Conservation (phyloP, 2,888 invertebrate species). For the Coenonympha arcania region DNA sequence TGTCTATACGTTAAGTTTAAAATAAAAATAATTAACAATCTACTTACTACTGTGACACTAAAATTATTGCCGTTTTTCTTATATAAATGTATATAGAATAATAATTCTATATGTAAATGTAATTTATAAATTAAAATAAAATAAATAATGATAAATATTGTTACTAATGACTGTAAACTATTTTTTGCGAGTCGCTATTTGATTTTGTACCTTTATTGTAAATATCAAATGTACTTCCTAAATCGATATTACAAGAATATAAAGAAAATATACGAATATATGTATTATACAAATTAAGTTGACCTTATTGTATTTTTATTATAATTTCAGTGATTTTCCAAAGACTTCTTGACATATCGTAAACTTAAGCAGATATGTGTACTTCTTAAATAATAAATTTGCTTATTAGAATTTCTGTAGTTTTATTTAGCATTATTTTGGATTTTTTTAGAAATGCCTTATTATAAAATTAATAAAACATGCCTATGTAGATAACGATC, state of each 20-base stretch:
- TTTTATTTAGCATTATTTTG: not conserved
- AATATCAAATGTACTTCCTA: conserved; percentile 30
- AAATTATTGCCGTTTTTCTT: conserved; percentile 35
- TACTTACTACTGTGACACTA: conserved; percentile 30
- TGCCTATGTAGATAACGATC: too few relatives aligned
- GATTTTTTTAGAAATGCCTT: not conserved
- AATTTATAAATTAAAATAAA: conserved; percentile 20
- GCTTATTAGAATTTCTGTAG: conserved; percentile 53
- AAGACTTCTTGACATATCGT: conserved; percentile 72
- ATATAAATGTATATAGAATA: conserved; percentile 34
- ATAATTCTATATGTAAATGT: conserved; percentile 23
- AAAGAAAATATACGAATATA: conserved; percentile 1
- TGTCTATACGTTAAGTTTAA: conserved; percentile 30
- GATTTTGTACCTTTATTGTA: conserved; percentile 18
- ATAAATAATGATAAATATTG: conserved; percentile 21
- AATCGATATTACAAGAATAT: conserved; percentile 9
- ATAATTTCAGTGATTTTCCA: conserved; percentile 54
- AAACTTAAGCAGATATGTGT: conserved; percentile 60
- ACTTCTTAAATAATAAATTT: conserved; percentile 66
- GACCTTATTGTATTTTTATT: conserved; percentile 11
- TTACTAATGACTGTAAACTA: conserved; percentile 20
- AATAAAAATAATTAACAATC: conserved; percentile 16
- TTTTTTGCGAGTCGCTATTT: conserved; percentile 21
- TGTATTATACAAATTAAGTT: conserved; percentile 6
- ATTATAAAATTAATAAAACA: too few relatives aligned